These are phyloP conservation scores for Misgurnus anguillicaudatus DNA, from an alignment of 2,113 vertebrate genomes.

Conservation along the genomic window DNA sequence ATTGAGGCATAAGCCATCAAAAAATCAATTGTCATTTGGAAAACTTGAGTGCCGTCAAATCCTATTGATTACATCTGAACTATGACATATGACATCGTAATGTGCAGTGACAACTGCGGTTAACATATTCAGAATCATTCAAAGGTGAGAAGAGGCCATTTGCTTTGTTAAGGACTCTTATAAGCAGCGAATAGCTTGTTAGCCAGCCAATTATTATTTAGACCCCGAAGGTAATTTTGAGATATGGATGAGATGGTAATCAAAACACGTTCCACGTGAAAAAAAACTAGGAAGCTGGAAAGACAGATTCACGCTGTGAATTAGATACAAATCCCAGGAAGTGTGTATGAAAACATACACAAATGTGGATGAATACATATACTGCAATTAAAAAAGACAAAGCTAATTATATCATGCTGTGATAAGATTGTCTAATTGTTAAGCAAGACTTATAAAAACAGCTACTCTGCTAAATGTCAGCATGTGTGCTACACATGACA, in stretches of 20 bases:
- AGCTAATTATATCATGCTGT: constrained; percentile 9
- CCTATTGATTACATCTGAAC: constrained; percentile 12
- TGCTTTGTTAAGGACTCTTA: constrained; percentile 3
- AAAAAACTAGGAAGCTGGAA: not conserved
- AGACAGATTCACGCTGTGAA: not conserved
- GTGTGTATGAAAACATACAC: not conserved
- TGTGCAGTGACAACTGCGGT: not conserved
- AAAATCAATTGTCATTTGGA: not conserved
- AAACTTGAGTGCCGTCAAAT: not conserved
- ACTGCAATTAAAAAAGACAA: not conserved
- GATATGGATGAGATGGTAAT: not conserved
- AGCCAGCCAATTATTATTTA: constrained; percentile 23
- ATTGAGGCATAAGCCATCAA: too few relatives aligned
- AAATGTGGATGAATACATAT: not conserved
- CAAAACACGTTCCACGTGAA: not conserved
- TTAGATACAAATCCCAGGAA: not conserved
- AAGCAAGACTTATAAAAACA: not conserved
- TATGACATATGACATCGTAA: not conserved
- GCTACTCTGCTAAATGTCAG: not conserved
- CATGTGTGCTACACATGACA: not conserved
- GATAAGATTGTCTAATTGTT: not conserved
- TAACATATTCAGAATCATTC: constrained; percentile 5
- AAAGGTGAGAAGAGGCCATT: not conserved
- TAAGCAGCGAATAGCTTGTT: constrained; percentile 8
- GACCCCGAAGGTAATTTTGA: not conserved